Conservation (phyloP, 2,113 vertebrate species). For the Suncus etruscus region DNA sequence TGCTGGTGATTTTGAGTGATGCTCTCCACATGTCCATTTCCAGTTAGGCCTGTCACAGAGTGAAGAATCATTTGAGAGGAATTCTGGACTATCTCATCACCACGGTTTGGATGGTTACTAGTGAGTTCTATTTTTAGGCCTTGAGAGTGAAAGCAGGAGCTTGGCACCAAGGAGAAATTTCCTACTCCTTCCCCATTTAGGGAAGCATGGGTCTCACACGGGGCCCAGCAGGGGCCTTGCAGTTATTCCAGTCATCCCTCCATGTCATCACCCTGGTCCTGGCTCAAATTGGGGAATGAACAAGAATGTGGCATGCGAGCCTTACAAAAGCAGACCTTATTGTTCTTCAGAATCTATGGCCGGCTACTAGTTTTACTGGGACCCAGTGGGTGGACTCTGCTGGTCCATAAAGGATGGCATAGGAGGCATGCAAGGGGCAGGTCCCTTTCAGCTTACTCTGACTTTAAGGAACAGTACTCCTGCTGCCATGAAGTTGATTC, state of each 20-base stretch:
- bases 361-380: background rate
- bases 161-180: constrained; percentile 76
- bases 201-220: constrained; percentile 26
- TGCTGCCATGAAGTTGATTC: background rate
- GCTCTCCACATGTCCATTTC: background rate
- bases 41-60: background rate
- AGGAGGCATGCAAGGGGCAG: background rate
- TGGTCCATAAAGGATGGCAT: background rate
- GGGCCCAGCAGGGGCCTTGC: background rate
- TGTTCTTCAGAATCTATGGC: background rate
- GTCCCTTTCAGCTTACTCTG: background rate
- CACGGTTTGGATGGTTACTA: constrained; percentile 28
- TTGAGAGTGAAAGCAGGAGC: constrained; percentile 56
- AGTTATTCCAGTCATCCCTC: background rate
- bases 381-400: background rate
- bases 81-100: constrained; percentile 68
- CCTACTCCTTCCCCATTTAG: constrained; percentile 62
- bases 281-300: background rate
- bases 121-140: constrained; percentile 70
- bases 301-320: background rate
- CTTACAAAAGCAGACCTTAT: background rate
- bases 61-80: constrained; percentile 36
- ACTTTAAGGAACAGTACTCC: background rate
- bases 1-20: background rate
- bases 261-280: constrained; percentile 1